Base-by-base conservation (phyloP, 2,797 vertebrate species). In the Epinephelus malabaricus region DNA sequence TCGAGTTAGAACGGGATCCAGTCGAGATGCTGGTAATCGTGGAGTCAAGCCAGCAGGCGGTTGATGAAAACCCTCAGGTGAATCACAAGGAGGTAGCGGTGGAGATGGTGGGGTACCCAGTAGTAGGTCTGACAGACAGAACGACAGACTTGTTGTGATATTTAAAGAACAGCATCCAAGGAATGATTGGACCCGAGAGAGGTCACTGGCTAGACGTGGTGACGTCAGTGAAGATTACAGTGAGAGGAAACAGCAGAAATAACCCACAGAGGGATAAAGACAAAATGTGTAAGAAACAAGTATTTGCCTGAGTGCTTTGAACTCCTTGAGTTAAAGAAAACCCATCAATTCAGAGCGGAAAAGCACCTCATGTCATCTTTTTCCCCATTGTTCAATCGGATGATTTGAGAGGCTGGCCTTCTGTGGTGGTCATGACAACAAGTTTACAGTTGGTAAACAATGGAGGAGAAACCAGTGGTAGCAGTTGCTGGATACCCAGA, bases 21-120 rank as follows among this genome's bases (percentile, higher is more conserved):
- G 38, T 11, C 3, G 21, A 27, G 38, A 30, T 75, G 51, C 11
- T 30, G 23, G n/a, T 19, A 27, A 11, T 43, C 58, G 11, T 19
- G 23, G 46, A 47, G 49, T 51, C 19, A 46, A 75, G 21, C 7
- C 55, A 25, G 69, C 43, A 34, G 54, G 30, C 14, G 64, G 78
- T 73, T 61, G 30, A 68, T 75, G 40, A 53, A 64, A 82, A 78
- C 70, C 47, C 21, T 45, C 19, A 18, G 23, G 47, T 66, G 34
- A 63, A 61, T 66, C 23, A 56, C 55, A 30, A n/a, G 30, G 34
- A 55, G 71, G 21, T 62, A 25, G 62, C 40, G 4, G 8, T 47
- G 55, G 63, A 45, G 15, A 15, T 10, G 38, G 23, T 47, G 51
- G 17, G 14, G 17, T 47, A 46, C 68, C 18, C 58, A 59, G 64